These are phyloP conservation scores for Drosophila mojavensis DNA, from an alignment of 1,140 invertebrate genomes.

Conservation along the genomic window DNA sequence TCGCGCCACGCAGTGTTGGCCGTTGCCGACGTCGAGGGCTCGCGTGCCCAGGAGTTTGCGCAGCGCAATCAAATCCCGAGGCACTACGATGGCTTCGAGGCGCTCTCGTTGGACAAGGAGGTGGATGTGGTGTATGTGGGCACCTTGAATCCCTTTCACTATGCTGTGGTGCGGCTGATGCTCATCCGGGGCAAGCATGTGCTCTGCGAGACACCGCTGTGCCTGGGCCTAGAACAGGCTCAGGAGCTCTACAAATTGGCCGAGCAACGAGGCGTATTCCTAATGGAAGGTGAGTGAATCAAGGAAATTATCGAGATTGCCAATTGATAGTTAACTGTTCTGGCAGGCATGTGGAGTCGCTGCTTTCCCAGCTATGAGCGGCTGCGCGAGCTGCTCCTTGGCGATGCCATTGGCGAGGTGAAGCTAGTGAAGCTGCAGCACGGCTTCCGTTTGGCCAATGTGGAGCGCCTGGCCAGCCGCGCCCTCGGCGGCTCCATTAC, in stretches of 20 bases:
- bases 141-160: constrained; percentile 89
- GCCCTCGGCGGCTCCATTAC: constrained; percentile 90
- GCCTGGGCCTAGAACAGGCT: constrained; percentile 88
- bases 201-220: constrained; percentile 93
- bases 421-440: constrained; percentile 88
- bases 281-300: constrained; percentile 88
- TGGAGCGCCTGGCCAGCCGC: constrained; percentile 58
- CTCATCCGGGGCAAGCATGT: constrained; percentile 91
- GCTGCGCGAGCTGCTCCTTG: constrained; percentile 86
- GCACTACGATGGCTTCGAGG: constrained; percentile 90
- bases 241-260: constrained; percentile 87
- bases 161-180: constrained; percentile 88
- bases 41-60: constrained; percentile 90
- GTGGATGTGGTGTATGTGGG: constrained; percentile 94
- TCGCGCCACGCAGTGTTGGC: constrained; percentile 88
- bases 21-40: constrained; percentile 89
- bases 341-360: constrained; percentile 89
- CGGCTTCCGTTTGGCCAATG: constrained; percentile 85
- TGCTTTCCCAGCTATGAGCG: constrained; percentile 91
- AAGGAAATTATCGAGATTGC: fast-evolving
- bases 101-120: constrained; percentile 89
- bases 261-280: constrained; percentile 88
- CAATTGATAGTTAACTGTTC: constrained; percentile 85
- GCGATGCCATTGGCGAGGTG: constrained; percentile 89
- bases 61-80: constrained; percentile 88